A percentile compares a stretch with the other conserved stretches of the same genome.
These are phyloP conservation scores for Tenthredo mesomela DNA, from an alignment of 2,888 invertebrate species.

Conservation along the genomic window DNA sequence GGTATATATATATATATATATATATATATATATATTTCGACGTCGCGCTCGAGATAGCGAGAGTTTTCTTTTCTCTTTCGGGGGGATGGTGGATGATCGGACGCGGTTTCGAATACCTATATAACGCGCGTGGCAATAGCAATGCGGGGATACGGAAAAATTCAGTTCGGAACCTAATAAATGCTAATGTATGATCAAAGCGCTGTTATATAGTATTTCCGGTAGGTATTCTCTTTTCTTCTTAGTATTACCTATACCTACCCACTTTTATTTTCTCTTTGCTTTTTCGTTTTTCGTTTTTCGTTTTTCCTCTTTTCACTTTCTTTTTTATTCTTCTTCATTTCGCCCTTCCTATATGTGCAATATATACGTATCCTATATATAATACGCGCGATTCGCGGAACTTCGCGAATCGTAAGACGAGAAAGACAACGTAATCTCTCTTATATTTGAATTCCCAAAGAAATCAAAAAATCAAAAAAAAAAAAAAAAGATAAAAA, in stretches of 20 bases:
- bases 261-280: background rate
- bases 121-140: background rate
- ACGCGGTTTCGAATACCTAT: background rate
- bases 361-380: no score
- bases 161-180: constrained; percentile 13
- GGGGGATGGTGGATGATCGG: background rate
- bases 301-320: background rate
- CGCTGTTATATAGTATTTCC: constrained; percentile 1
- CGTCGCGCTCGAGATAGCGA: background rate
- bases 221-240: background rate
- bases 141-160: background rate
- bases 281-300: background rate
- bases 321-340: background rate
- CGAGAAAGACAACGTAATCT: no score
- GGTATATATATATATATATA: background rate
- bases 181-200: constrained; percentile 26
- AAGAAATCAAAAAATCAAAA: no score
- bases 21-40: background rate
- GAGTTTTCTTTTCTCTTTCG: constrained; percentile 1
- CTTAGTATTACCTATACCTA: no score
- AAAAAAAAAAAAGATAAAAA: no score
- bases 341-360: background rate
- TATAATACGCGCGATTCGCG: no score
- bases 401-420: no score
- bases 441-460: no score